A percentile compares a stretch with the other conserved stretches of the same genome.
phyloP scores from a whole-genome alignment of 2,797 vertebrate genomes.

The Sebastes hubbsi region DNA sequence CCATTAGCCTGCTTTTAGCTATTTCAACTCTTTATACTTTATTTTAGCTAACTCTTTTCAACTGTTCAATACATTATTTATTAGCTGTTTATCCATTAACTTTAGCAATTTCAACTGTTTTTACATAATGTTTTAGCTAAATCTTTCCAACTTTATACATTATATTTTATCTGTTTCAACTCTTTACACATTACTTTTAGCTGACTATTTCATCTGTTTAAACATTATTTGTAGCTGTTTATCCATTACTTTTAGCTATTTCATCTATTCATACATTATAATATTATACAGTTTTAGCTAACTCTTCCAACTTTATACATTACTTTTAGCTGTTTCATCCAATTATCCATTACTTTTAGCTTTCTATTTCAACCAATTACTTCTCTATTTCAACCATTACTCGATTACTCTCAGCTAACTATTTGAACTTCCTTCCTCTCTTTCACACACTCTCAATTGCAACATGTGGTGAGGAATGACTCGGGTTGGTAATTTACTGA shows the following conservation, averaged over 20 bases:
- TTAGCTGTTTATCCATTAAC: not conserved
- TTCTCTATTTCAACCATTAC: too few species aligned
- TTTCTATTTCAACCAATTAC: not conserved
- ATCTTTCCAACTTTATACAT: not conserved
- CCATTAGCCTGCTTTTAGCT: not conserved
- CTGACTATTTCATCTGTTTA: not conserved
- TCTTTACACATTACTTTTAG: not conserved
- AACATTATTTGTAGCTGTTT: not conserved
- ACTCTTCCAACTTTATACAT: not conserved
- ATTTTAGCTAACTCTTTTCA: not conserved
- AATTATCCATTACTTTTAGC: not conserved
- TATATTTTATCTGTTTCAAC: not conserved
- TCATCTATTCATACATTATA: not conserved
- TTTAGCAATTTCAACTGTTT: not conserved
- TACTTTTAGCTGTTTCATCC: not conserved
- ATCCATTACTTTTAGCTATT: not conserved
- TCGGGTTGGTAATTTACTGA: too few species aligned
- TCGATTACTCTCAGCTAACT: not conserved
- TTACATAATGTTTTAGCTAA: not conserved
- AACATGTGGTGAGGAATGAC: too few species aligned
- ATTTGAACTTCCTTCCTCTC: not conserved
- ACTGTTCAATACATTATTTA: too few species aligned
- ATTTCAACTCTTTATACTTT: not conserved
- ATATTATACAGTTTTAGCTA: not conserved
- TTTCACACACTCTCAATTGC: not conserved